Evolutionary conservation across 1,140 invertebrate genomes (phyloP).

Genomic region (Riptortus pedestris): DNA sequence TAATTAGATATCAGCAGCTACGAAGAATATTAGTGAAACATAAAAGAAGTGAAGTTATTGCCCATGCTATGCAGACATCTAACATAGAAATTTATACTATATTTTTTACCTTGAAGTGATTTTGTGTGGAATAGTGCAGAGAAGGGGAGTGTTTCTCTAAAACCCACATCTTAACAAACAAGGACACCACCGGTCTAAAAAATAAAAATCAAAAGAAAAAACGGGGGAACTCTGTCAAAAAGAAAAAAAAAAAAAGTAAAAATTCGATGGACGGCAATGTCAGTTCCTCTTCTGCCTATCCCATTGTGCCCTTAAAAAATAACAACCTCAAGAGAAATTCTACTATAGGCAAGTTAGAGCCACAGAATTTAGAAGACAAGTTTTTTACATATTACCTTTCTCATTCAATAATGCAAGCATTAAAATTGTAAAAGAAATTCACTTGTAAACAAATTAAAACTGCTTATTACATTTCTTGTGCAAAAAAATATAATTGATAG

Average conservation of each 20-base stretch:
- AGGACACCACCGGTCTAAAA: constrained; percentile 27
- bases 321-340: not conserved
- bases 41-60: not conserved
- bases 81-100: constrained; percentile 10
- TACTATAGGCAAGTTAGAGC: not conserved
- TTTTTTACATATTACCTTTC: constrained; percentile 5
- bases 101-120: constrained; percentile 11
- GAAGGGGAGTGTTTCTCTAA: constrained; percentile 20
- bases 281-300: not conserved
- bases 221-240: constrained; percentile 13
- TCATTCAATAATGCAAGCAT: constrained; percentile 13
- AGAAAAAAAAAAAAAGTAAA: constrained; percentile 12
- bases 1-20: constrained; percentile 8
- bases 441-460: constrained; percentile 3
- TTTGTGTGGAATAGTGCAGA: constrained; percentile 17
- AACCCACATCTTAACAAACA: constrained; percentile 28
- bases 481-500: constrained; percentile 8
- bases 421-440: not conserved
- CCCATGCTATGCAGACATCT: constrained; percentile 16
- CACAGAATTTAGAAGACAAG: not conserved
- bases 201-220: constrained; percentile 23
- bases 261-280: not conserved
- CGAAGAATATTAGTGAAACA: constrained; percentile 8
- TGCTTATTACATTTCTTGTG: constrained; percentile 11
- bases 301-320: not conserved